Base-by-base conservation (phyloP, 2,888 invertebrate genomes). In the Biston betularia region DNA sequence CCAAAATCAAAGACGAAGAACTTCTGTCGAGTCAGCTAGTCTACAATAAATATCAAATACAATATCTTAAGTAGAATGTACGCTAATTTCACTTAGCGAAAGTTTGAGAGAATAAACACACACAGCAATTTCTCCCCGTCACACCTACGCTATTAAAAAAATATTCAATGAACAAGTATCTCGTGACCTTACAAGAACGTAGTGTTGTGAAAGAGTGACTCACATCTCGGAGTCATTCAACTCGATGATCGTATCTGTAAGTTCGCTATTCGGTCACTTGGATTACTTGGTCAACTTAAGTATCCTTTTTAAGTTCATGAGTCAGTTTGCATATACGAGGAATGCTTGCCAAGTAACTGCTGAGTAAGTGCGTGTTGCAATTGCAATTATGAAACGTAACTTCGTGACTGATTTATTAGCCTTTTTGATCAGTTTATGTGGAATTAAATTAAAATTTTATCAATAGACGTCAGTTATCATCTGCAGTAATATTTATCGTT, bases 221-320 rank as follows among this genome's bases (percentile, higher is more conserved):
- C 90, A 90, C 69, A 71, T 70, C 46, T 61, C 44, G 7, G 46
- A 89, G 91, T 90, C 91, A 88, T 90, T 90, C 89, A 90, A 90
- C 90, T 79, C 75, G 72, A 67, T 72, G 80, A 82, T 78, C 73
- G 71, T 84, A 82, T 81, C 78, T 83, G 77, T 70, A 58, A 38
- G 63, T 67, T 65, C 33, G 77, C 70, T 72, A 89, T 85, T 86
- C 89, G 88, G 89, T 87, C 89, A 89, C 79, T 86, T 81, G 84
- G 79, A 76, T 78, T 84, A 79, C 77, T 80, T 81, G 78, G 72
- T 75, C 79, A 71, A 77, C 72, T 77, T 70, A 74, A 76, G 81
- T 80, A 83, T 89, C 89, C 89, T 89, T 89, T 88, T 90, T 86
- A 87, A 89, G 84, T 79, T 75, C 72, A 76, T 89, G 89, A 88